Conservation (phyloP, 2,797 vertebrate species). For the Cebuella pygmaea region DNA sequence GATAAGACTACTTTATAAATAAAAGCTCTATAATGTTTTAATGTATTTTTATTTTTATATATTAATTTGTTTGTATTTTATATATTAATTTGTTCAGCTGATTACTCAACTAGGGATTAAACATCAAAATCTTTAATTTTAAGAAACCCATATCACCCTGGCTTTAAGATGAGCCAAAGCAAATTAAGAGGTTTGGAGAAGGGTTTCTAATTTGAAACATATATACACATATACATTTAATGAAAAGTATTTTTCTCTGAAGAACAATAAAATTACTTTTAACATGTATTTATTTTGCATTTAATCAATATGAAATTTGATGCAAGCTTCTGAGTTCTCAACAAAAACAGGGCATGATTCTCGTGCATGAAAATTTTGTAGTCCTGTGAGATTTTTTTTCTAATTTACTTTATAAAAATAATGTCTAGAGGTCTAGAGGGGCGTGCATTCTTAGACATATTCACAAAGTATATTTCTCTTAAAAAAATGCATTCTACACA, state of each 20-base stretch:
- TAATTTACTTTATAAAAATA: not conserved
- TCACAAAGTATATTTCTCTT: not conserved
- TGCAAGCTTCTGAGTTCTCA: not conserved
- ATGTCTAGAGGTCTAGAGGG: not conserved
- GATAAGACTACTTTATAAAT: not conserved
- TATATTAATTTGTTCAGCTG: not conserved
- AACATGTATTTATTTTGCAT: not conserved
- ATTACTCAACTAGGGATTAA: not conserved
- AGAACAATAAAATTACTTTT: constrained; percentile 26
- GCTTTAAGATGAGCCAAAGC: not conserved
- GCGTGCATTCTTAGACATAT: not conserved
- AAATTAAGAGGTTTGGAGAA: not conserved
- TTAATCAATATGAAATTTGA: constrained; percentile 36
- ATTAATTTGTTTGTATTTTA: constrained; percentile 23
- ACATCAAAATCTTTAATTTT: constrained; percentile 13
- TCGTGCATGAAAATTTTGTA: not conserved
- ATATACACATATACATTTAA: not conserved
- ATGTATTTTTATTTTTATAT: constrained; percentile 33
- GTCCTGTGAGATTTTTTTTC: not conserved
- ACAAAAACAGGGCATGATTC: not conserved
- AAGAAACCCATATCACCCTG: not conserved
- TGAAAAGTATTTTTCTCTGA: constrained; percentile 38
- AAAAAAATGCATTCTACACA: not conserved
- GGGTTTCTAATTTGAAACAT: constrained; percentile 22
- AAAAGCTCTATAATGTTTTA: constrained; percentile 28